Conservation (phyloP, 2,888 invertebrate species). For the Hermodice carunculata region DNA sequence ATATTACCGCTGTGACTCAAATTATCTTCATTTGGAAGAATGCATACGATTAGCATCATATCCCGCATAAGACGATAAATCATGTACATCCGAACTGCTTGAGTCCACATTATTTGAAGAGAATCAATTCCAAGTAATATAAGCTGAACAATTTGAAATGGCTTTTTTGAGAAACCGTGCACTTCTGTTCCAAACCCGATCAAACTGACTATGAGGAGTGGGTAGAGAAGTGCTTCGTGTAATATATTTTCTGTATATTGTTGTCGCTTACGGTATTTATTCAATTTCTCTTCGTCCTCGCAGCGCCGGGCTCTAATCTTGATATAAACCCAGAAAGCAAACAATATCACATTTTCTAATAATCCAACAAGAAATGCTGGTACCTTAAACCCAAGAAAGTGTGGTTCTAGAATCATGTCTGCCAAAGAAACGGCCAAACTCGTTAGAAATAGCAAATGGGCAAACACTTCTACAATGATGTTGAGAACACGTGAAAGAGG, state of each 20-base stretch:
- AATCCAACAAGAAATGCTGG: conserved; percentile 20
- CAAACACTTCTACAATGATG: conserved; percentile 7
- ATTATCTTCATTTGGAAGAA: background rate
- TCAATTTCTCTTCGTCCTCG: background rate
- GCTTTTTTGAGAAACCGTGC: too few species aligned
- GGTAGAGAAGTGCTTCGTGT: conserved; percentile 31
- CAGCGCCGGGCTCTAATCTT: conserved; percentile 4
- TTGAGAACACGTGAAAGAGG: conserved; percentile 26
- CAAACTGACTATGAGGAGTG: conserved; percentile 20
- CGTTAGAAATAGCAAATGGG: conserved; percentile 18
- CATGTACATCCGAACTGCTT: conserved; percentile 25
- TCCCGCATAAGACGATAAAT: conserved; percentile 25
- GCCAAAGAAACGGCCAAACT: conserved; percentile 19
- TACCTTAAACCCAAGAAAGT: conserved; percentile 22
- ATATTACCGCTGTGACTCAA: background rate
- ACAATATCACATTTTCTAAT: conserved; percentile 17
- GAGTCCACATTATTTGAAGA: conserved; percentile 18
- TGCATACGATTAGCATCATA: too few species aligned
- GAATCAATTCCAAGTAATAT: conserved; percentile 26
- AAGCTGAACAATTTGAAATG: conserved; percentile 17
- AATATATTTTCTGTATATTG: conserved; percentile 35
- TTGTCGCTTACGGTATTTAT: conserved; percentile 30
- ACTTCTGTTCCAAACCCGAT: conserved; percentile 32
- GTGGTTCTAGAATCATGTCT: conserved; percentile 12
- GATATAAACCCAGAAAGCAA: background rate